Base-by-base conservation (phyloP, 1,140 invertebrate species). In the Zaprionus taronus region DNA sequence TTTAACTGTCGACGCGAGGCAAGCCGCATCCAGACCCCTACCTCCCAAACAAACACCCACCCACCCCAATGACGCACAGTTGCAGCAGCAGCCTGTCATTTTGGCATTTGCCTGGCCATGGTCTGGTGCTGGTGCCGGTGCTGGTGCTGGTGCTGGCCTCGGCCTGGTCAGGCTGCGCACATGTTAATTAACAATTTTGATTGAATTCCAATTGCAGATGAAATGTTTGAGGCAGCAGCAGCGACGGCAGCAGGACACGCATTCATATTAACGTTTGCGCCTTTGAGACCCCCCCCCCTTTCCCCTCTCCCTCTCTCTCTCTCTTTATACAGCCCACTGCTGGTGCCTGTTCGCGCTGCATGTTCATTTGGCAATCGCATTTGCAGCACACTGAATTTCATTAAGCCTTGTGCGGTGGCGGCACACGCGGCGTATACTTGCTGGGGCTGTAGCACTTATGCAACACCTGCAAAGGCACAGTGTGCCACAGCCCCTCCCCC, bases 121-220 rank as follows among this genome's bases (percentile, higher is more conserved):
- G 38, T 6, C 38, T n/a, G 5, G 15, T 7, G 38, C 38, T 6
- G 14, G 38, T 38, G 14, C 36, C n/a, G 36, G 36, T 38, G 5
- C 38, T n/a, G 38, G 15, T 6, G n/a, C n/a, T n/a, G n/a, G n/a
- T n/a, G n/a, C 15, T n/a, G 38, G 15, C 15, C 15, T n/a, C n/a
- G 38, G 34, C 34, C 11, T 36, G 28, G 66, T 49, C 72, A 57
- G 55, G 65, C 38, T 74, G 58, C 63, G 72, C 79, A 79, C 79
- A 81, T 81, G 79, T 81, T 81, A 81, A 81, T 81, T 81, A 81
- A 81, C 79, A 81, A 79, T 81, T 80, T 81, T 80, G 79, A 80
- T 81, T 79, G 79, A 81, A 81, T 81, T 80, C 79, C 79, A 80
- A 80, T 79, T 80, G 68, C 41, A 79, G 69, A 53, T 78, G 77